A percentile compares a stretch with the other conserved stretches of the same genome.
phyloP scores from a whole-genome alignment of 2,113 vertebrate species.

The Syngnathus typhle region DNA sequence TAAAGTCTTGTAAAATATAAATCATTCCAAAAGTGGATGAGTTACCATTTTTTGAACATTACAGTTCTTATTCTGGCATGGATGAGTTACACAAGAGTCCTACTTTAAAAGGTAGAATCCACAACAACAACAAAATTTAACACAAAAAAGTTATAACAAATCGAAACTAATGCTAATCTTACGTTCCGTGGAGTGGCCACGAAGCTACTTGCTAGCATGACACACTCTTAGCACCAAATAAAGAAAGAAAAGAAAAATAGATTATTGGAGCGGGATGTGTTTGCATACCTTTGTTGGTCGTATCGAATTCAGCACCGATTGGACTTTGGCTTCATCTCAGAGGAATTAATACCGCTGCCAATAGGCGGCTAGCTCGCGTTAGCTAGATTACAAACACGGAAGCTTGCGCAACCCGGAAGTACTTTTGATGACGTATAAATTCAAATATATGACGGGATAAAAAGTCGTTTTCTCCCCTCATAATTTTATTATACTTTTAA shows the following conservation, averaged over 20 bases:
- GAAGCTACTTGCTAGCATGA: slow-evolving; percentile 34
- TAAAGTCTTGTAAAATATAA: not conserved
- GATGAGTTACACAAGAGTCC: not conserved
- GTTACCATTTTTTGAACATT: not conserved
- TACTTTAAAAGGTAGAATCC: not conserved
- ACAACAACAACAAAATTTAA: not conserved
- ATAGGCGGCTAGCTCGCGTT: slow-evolving; percentile 27
- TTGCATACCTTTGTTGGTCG: slow-evolving; percentile 30
- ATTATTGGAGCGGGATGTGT: not conserved
- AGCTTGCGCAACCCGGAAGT: slow-evolving; percentile 48
- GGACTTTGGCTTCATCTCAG: not conserved
- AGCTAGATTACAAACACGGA: slow-evolving; percentile 27
- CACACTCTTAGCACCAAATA: not conserved
- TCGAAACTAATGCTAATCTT: slow-evolving; percentile 5
- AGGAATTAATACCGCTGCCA: slow-evolving; percentile 32
- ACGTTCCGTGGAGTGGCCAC: not conserved
- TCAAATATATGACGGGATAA: no score
- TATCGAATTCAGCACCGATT: not conserved
- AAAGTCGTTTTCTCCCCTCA: not conserved
- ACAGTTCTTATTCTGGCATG: not conserved
- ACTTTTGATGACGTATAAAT: not conserved
- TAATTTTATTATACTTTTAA: not conserved
- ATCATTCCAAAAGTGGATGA: not conserved
- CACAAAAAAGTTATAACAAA: not conserved
- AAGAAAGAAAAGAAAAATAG: not conserved